phyloP scores from a whole-genome alignment of 2,113 vertebrate species.

The Alligator sinensis region DNA sequence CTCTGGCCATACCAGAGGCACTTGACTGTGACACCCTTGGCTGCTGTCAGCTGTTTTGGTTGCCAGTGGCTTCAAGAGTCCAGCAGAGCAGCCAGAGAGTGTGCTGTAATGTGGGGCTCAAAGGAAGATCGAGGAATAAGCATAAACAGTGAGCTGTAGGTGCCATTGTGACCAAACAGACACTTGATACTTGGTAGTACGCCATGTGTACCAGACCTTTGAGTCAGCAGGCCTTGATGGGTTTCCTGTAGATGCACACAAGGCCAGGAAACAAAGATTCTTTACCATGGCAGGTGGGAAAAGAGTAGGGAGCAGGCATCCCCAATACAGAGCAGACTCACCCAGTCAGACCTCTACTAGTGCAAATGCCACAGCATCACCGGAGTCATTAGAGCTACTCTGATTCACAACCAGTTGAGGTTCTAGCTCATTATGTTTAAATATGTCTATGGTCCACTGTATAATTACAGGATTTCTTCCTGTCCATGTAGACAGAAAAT shows the following conservation, averaged over 20 bases:
- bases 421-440: neutral
- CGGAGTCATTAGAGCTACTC: neutral
- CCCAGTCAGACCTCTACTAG: neutral
- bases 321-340: neutral
- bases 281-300: neutral
- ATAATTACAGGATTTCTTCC: neutral
- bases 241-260: neutral
- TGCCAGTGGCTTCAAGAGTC: neutral
- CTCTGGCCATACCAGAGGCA: neutral
- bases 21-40: neutral
- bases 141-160: neutral
- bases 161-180: neutral
- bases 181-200: neutral
- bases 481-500: neutral
- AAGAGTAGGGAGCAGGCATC: neutral
- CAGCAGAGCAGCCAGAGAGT: neutral
- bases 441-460: neutral
- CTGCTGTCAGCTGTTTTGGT: neutral
- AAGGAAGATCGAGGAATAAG: neutral
- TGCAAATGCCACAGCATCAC: neutral
- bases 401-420: neutral
- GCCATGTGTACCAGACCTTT: neutral
- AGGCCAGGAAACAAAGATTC: neutral
- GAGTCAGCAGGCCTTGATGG: neutral
- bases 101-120: neutral